A percentile compares a stretch with the other conserved stretches of the same genome.
Conservation (phyloP, 2,113 vertebrate species). For the Beaufortia kweichowensis region DNA sequence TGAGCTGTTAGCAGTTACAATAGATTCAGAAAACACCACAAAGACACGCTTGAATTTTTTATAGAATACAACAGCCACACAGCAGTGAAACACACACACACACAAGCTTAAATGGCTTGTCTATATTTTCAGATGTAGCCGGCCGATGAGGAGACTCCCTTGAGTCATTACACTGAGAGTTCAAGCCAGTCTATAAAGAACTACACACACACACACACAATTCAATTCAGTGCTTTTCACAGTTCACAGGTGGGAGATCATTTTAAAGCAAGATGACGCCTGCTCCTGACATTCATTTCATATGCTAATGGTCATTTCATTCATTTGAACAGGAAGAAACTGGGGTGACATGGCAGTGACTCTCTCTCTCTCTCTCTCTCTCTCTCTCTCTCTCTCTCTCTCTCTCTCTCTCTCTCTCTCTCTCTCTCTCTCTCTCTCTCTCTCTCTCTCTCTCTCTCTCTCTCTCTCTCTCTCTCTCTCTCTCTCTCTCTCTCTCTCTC, state of each 20-base stretch:
- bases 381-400: no score
- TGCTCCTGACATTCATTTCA: constrained; percentile 20
- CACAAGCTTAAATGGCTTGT: constrained; percentile 8
- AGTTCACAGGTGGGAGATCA: constrained; percentile 24
- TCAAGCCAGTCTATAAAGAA: constrained; percentile 15
- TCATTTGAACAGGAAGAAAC: not conserved
- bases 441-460: no score
- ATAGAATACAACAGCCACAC: constrained; percentile 19
- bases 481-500: no score
- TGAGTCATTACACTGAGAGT: constrained; percentile 26
- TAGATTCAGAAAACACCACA: not conserved
- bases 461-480: no score
- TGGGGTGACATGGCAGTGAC: constrained; percentile 5
- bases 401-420: no score
- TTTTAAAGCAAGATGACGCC: not conserved
- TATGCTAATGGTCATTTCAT: constrained; percentile 21
- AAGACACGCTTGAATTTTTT: not conserved
- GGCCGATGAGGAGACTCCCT: not conserved
- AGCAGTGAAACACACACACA: not conserved
- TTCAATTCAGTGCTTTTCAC: constrained; percentile 22
- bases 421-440: not conserved
- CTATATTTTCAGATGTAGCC: constrained; percentile 9
- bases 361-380: no score
- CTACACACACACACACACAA: not conserved
- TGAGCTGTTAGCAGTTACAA: no score